phyloP scores from a whole-genome alignment of 2,797 vertebrate genomes.

The Paratrypauchen microcephalus region DNA sequence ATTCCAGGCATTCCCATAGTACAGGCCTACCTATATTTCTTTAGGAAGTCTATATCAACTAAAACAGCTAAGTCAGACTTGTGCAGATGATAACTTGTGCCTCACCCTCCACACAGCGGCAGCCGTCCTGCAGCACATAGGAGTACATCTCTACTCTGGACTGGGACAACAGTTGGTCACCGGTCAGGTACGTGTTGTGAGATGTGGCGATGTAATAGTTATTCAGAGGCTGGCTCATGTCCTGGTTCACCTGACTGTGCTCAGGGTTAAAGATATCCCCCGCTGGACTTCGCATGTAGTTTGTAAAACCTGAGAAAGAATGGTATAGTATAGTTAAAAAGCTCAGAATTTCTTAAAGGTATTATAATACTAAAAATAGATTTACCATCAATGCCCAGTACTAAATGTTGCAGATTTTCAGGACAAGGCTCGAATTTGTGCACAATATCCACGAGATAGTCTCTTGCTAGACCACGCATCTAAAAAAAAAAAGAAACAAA shows the following conservation, averaged over 20 bases:
- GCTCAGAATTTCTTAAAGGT: not conserved
- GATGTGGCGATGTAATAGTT: constrained; percentile 96
- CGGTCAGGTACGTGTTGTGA: constrained; percentile 95
- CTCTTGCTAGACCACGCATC: constrained; percentile 85
- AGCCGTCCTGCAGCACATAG: constrained; percentile 93
- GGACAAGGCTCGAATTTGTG: constrained; percentile 91
- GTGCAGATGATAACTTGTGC: not conserved
- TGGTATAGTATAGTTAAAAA: not conserved
- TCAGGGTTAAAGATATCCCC: constrained; percentile 95
- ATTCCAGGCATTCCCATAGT: too few relatives aligned
- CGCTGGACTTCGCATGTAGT: constrained; percentile 90
- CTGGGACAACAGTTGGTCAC: constrained; percentile 96
- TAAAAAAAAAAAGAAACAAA: too few relatives aligned
- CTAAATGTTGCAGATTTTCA: constrained; percentile 83
- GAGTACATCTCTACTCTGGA: constrained; percentile 95
- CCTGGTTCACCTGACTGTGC: constrained; percentile 89
- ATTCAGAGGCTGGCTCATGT: constrained; percentile 89
- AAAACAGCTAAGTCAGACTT: not conserved
- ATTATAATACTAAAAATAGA: not conserved
- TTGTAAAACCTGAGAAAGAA: constrained; percentile 87
- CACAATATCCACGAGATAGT: constrained; percentile 87
- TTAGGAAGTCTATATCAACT: too few relatives aligned
- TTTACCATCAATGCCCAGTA: constrained; percentile 93
- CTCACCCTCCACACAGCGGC: constrained; percentile 94
- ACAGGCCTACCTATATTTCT: too few relatives aligned